Evolutionary conservation across 2,888 invertebrate species (phyloP), one percentile per base, ranked within the genome.

Genomic region (Rhynchonema sp.): DNA sequence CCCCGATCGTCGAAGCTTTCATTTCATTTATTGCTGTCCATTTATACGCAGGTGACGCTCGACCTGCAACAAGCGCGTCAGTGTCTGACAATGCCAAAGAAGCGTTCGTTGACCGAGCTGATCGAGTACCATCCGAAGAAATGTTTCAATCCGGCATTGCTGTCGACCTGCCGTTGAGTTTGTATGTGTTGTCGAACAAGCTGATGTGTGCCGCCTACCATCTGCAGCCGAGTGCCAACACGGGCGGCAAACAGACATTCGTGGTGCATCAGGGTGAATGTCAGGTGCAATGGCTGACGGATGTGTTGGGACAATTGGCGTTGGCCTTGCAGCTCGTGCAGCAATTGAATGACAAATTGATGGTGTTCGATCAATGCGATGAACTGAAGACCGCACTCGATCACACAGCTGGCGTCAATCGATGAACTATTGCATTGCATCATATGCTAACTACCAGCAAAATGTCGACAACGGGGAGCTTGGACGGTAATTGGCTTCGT

Each of bases 101-200:
- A 92, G 75, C 85, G 87, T 75, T 87, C 90, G 56, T 87, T 96
- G 68, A 88, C 92, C 75, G 94, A 96, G 74, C 81, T 96, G 62
- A 86, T 90, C 78, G 87, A 87, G 74, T 88, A 89, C 77, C 66
- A 65, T n/a, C 83, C 88, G 67, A 91, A 91, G 26, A 89, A 89
- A 81, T 85, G 87, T 30, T 79, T 98, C 63, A 82, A 85, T 65
- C 96, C 96, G 55, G 86, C 87, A 73, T 80, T 96, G 66, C 88
- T 94, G 17, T 88, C 75, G 94, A 96, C 77, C 78, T 92, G 73
- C 90, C 91, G 26, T 85, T 94, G 73, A 92, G 92, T 70, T 96
- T 96, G 78, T 98, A 96, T 79, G 84, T 96, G 66, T 92, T 94
- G 76, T 89, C 90, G 56, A 89, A 91, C 74, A 94, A 94, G 76